These are phyloP conservation scores for Diarsia dahlii DNA, from an alignment of 2,888 invertebrate species.

Conservation along the genomic window DNA sequence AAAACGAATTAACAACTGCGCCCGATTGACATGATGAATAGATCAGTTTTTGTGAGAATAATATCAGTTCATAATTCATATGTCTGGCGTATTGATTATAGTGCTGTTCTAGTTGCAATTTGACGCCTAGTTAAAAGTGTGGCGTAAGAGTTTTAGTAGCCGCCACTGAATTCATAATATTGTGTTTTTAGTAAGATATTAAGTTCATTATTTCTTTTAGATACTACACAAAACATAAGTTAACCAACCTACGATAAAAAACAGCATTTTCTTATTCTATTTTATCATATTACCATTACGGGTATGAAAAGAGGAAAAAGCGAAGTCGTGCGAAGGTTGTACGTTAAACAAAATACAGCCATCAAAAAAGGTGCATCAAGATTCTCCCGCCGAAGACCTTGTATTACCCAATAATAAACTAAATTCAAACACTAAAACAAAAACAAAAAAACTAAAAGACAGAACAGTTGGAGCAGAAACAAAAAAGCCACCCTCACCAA, in stretches of 20 bases:
- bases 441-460: conserved; percentile 74
- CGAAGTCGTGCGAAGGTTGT: conserved; percentile 32
- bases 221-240: no score
- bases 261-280: background rate
- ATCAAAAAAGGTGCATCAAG: conserved; percentile 55
- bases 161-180: no score
- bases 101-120: conserved; percentile 45
- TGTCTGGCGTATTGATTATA: conserved; percentile 33
- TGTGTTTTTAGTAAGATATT: no score
- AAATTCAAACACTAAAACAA: conserved; percentile 76
- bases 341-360: conserved; percentile 33
- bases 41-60: conserved; percentile 70
- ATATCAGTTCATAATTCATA: conserved; percentile 58
- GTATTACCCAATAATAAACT: conserved; percentile 73
- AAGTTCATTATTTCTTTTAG: no score
- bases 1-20: conserved; percentile 82
- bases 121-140: conserved; percentile 13
- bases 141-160: conserved; percentile 16
- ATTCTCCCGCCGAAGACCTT: conserved; percentile 62
- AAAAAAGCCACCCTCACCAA: conserved; percentile 85
- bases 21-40: conserved; percentile 72
- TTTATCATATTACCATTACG: background rate
- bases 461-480: conserved; percentile 76
- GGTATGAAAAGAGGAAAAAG: conserved; percentile 2
- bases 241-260: background rate